Evolutionary conservation across 2,113 vertebrate species (phyloP), one percentile per base, ranked within the genome.

Genomic region (Oostethus manadensis): DNA sequence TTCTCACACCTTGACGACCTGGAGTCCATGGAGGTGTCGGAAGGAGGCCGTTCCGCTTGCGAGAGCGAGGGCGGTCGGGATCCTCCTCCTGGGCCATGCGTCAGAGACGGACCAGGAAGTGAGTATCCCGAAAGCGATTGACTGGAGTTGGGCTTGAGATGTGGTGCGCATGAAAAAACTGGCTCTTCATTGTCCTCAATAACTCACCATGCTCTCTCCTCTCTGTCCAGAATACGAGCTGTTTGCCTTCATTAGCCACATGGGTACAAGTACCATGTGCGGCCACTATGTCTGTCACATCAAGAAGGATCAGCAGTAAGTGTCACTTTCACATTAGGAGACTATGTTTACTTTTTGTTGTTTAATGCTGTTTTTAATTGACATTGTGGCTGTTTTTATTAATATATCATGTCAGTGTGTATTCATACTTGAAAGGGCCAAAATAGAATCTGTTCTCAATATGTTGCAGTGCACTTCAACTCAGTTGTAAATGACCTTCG

Each of bases 251-350:
- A 92, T 98, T 88, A 99, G 97, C 81, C 97, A 99, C 90, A 99
- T 99, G 97, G 97, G 96, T 75, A 94, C 96, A 6, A 98, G 96
- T 1, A 98, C 97, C 54, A 98, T 98, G 96, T 99, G 97, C 38
- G 97, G 97, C 61, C 95, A 99, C 87, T 98, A 99, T 0, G 97
- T 99, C 78, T 98, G 96, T 85, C 97, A 99, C 85, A 98, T 98
- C 89, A 97, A 96, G 89, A 99, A 99, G 82, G 94, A 98, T 44
- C 94, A 94, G 77, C 94, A 96, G 96, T 99, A 78, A 93, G 90
- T 82, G 17, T 1, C 42, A 29, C 8, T 29, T 42, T 42, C 1
- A 14, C 38, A 42, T 42, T 42, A 33, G 29, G 5, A 33, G 38
- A 4, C 38, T 14, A 4, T 13, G 38, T 38, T 38, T 10, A 10